phyloP scores from a whole-genome alignment of 2,113 vertebrate genomes.

The Plectropomus leopardus region DNA sequence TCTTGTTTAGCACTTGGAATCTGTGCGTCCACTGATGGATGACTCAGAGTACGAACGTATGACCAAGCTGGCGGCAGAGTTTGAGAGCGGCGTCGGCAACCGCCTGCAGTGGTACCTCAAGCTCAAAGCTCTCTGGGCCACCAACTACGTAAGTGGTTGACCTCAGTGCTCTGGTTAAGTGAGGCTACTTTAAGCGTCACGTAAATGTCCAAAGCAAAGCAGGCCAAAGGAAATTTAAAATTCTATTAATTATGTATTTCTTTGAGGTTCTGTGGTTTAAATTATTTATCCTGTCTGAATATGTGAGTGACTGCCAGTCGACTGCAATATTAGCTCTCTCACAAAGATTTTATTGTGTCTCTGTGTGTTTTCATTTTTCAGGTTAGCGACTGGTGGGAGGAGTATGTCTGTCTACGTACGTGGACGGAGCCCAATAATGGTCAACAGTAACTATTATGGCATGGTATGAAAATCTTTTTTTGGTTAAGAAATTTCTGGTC shows the following conservation, averaged over 20 bases:
- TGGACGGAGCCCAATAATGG: conserved; percentile 89
- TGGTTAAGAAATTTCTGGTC: background rate
- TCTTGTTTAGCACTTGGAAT: conserved; percentile 88
- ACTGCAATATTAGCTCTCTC: conserved; percentile 6
- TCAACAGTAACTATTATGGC: conserved; percentile 93
- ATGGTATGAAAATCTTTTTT: conserved; percentile 84
- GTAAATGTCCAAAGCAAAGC: conserved; percentile 10
- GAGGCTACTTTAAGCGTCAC: background rate
- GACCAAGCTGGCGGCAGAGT: conserved; percentile 84
- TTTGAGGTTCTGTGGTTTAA: conserved; percentile 34
- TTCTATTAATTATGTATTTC: conserved; percentile 64
- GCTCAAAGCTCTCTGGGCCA: conserved; percentile 91
- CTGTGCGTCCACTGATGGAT: conserved; percentile 86
- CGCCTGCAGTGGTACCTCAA: conserved; percentile 91
- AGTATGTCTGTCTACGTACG: conserved; percentile 92
- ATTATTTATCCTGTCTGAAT: conserved; percentile 67
- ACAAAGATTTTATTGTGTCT: conserved; percentile 8
- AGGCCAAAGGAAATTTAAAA: conserved; percentile 34
- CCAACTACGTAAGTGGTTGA: conserved; percentile 91
- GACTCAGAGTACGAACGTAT: conserved; percentile 83
- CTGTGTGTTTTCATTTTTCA: conserved; percentile 63
- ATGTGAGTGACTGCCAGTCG: conserved; percentile 5
- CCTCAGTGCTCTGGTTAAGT: background rate
- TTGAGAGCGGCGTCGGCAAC: conserved; percentile 87
- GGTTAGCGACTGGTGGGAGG: conserved; percentile 97